Evolutionary conservation across 2,888 invertebrate genomes (phyloP), one percentile per base, ranked within the genome.

Genomic region (Saturnia pavonia): DNA sequence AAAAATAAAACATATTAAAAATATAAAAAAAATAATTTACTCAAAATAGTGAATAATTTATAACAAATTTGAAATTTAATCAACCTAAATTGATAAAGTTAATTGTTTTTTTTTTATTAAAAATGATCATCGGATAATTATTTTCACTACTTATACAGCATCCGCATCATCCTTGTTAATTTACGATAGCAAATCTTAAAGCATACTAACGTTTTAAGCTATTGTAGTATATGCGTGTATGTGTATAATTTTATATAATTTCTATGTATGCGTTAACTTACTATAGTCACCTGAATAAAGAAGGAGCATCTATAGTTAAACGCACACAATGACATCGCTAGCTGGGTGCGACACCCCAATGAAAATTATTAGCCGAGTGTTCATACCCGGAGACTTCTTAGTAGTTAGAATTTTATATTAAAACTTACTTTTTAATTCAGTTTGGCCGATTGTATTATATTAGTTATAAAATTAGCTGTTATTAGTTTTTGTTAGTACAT

Each of bases 341-440:
- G 80, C 80, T 85, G 87, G 87, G 86, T 87, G 87, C 83, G 84
- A 86, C 89, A 88, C 89, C 89, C 89, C 85, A 84, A 67, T 85
- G 81, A 83, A 85, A 85, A 85, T 83, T 84, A 87, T 88, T 85
- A 83, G 82, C 80, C 82, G 82, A 70, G 75, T 76, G 73, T 69
- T 70, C 67, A 70, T 43, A 67, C n/a, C 54, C 51, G 73, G 76
- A 70, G 57, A 60, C 57, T 54, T 22, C 22, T n/a, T 22, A 54
- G 1, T 27, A 25, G 3, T 60, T 60, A 60, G n/a, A 27, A 60
- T 27, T 60, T 27, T 9, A 60, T 27, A 12, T 27, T 22, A 22
- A 27, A 27, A 4, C 0, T n/a, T 9, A n/a, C 14, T 34, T 69
- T 43, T 25, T 19, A 43, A n/a, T 22, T 54, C 22, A 22, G 19